These are phyloP conservation scores for Netta rufina DNA, from an alignment of 2,797 vertebrate genomes.

Conservation along the genomic window DNA sequence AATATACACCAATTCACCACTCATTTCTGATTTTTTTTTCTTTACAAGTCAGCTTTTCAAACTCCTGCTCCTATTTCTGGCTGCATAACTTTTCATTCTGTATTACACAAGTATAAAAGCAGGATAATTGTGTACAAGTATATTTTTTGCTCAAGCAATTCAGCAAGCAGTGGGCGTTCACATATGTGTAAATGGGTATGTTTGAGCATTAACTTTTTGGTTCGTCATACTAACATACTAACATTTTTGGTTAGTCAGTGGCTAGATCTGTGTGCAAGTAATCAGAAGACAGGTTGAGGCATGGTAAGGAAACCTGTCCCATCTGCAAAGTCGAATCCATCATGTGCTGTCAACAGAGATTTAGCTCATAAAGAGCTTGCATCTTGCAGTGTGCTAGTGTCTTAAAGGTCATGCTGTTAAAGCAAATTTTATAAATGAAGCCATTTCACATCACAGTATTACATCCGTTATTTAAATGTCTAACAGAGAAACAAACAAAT, in stretches of 20 bases:
- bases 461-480: background rate
- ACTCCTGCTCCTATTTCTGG: background rate
- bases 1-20: background rate
- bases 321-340: constrained; percentile 41
- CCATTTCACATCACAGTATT: background rate
- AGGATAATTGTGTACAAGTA: background rate
- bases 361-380: constrained; percentile 12
- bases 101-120: background rate
- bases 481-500: background rate
- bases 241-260: constrained; percentile 22
- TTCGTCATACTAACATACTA: background rate
- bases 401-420: background rate
- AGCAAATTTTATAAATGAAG: background rate
- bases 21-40: background rate
- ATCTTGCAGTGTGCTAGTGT: background rate
- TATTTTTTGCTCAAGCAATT: constrained; percentile 15
- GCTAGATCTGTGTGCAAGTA: background rate
- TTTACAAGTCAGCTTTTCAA: background rate
- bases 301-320: constrained; percentile 37
- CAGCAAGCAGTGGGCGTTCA: constrained; percentile 2
- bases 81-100: background rate
- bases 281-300: constrained; percentile 44
- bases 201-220: background rate
- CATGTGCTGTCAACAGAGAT: constrained; percentile 20
- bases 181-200: constrained; percentile 26